Evolutionary conservation across 2,113 vertebrate genomes (phyloP), one percentile per base, ranked within the genome.

Genomic region (Lophochroa leadbeateri): DNA sequence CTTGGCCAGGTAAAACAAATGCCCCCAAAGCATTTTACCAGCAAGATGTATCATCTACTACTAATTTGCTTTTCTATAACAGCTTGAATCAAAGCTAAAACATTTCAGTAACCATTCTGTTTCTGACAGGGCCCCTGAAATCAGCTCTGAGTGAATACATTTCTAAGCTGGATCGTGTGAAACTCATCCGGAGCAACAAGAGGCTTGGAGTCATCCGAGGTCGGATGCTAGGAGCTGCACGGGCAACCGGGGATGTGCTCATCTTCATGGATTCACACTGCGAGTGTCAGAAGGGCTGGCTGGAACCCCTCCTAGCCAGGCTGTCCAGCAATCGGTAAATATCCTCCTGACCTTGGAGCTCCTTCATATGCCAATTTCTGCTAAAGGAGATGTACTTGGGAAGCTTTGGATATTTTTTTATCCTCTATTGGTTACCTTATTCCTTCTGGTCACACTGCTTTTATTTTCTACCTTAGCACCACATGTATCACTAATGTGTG

Each of bases 181-280:
- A 98, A 81, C 93, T 99, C 91, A 98, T 99, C 77, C 98, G 98
- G 83, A 99, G 99, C 97, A 98, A 97, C 79, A 98, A 96, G 82
- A 98, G 98, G 58, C 97, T 99, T 50, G 99, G 99, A 0, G 96
- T 98, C 24, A 98, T 97, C 29, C 92, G 97, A 53, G 98, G 99
- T 47, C 98, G 98, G 37, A 97, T 98, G 97, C 95, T 99, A 24
- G 99, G 99, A 50, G 99, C 99, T 25, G 97, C 98, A 77, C 96
- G 98, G 69, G 99, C 99, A 39, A 91, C 97, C 0, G 99, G 99
- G 8, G 98, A 99, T 0, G 98, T 99, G 70, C 96, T 99, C 19
- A 85, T 99, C 95, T 99, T 99, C 97, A 99, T 99, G 98, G 98
- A 99, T 75, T 98, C 99, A 9, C 99, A 98, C 97, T 99, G 98